These are phyloP conservation scores for Struthio camelus DNA, from an alignment of 2,113 vertebrate genomes.

Conservation along the genomic window DNA sequence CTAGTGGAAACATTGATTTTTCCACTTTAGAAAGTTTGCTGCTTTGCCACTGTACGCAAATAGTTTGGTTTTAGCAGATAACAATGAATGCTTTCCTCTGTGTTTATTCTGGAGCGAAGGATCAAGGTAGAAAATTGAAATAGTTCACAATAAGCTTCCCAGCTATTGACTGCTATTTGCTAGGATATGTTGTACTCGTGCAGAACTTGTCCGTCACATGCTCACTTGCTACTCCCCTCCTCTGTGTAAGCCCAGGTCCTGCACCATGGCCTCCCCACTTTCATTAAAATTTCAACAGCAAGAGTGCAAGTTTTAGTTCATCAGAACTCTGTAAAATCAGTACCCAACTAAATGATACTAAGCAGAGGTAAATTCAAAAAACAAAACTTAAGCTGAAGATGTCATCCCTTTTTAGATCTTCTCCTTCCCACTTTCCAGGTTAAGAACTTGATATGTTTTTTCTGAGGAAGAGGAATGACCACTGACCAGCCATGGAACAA, in stretches of 20 bases:
- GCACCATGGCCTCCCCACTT: not conserved
- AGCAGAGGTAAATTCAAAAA: not conserved
- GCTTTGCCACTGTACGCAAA: not conserved
- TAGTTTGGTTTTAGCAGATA: not conserved
- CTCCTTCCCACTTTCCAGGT: not conserved
- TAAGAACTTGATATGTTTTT: not conserved
- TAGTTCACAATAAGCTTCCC: not conserved
- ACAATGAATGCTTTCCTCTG: not conserved
- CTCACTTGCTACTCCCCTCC: not conserved
- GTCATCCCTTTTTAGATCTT: not conserved
- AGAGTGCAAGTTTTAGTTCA: not conserved
- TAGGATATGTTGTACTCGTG: not conserved
- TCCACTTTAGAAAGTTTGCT: not conserved
- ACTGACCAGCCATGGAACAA: not conserved
- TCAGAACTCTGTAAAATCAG: accelerated
- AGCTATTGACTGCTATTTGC: not conserved
- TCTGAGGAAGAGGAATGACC: not conserved
- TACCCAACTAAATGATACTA: not conserved
- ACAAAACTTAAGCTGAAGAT: not conserved
- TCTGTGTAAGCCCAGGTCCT: not conserved
- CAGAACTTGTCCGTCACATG: not conserved
- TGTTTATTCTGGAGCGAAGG: not conserved
- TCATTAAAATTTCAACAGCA: not conserved
- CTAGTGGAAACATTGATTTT: not conserved
- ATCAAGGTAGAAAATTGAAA: not conserved